Evolutionary conservation across 2,888 invertebrate genomes (phyloP).

Genomic region (Anarsia innoxiella): DNA sequence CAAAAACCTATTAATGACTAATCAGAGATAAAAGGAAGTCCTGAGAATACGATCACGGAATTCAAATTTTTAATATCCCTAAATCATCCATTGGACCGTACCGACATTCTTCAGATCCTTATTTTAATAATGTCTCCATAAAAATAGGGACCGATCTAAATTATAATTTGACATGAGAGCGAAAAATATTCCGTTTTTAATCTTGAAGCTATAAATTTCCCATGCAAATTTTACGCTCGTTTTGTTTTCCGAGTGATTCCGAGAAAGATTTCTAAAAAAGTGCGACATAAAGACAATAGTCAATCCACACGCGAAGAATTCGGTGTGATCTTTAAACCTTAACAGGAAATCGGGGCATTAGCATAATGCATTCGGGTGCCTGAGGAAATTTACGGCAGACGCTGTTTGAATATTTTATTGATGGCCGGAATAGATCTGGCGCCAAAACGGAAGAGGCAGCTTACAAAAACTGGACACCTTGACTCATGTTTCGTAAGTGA

Average conservation of each 20-base stretch:
- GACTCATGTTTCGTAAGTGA: constrained; percentile 13
- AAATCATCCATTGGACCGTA: constrained; percentile 42
- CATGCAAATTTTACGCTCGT: constrained; percentile 57
- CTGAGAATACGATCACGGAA: constrained; percentile 27
- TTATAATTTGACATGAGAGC: constrained; percentile 56
- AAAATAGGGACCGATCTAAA: constrained; percentile 48
- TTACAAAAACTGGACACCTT: constrained; percentile 30
- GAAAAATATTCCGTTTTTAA: constrained; percentile 43
- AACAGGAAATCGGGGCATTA: constrained; percentile 58
- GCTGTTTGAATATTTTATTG: constrained; percentile 42
- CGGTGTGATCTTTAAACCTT: constrained; percentile 32
- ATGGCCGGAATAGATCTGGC: constrained; percentile 29
- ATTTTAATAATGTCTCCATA: constrained; percentile 53
- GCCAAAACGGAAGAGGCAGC: constrained; percentile 27
- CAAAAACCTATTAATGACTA: constrained; percentile 57
- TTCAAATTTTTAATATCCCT: constrained; percentile 49
- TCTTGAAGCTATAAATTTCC: constrained; percentile 49
- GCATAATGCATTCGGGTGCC: constrained; percentile 62
- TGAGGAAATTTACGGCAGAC: constrained; percentile 46
- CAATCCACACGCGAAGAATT: constrained; percentile 51
- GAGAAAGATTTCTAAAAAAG: constrained; percentile 39
- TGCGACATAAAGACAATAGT: constrained; percentile 33
- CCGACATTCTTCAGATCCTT: constrained; percentile 50
- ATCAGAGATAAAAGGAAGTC: constrained; percentile 47
- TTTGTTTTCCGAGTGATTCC: constrained; percentile 35